Conservation (phyloP, 2,888 invertebrate species). For the Eilema caniola region DNA sequence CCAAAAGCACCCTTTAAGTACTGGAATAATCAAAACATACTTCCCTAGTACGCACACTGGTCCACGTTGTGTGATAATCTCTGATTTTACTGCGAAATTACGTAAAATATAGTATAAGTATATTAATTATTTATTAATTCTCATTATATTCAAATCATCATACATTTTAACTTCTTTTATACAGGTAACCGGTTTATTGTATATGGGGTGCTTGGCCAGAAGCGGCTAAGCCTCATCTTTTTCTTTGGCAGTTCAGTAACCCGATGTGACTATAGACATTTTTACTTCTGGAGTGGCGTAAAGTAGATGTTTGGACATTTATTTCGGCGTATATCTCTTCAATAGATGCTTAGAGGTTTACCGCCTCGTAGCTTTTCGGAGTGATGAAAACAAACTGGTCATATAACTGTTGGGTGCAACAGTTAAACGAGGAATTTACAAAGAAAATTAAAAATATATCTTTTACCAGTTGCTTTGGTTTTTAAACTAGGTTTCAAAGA, state of each 20-base stretch:
- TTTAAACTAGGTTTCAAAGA: background rate
- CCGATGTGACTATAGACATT: background rate
- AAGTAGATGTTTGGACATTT: background rate
- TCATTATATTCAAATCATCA: background rate
- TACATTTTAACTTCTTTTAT: background rate
- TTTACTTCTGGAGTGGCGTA: background rate
- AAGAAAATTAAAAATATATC: no score
- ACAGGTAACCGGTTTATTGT: background rate
- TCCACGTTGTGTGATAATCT: no score
- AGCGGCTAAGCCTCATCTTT: background rate
- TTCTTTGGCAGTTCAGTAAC: background rate
- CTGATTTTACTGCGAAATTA: background rate
- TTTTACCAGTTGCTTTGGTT: no score
- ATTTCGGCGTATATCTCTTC: background rate
- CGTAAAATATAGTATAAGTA: background rate
- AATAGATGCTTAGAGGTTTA: background rate
- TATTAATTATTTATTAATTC: background rate
- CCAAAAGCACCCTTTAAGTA: no score
- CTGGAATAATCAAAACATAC: no score
- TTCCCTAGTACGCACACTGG: no score
- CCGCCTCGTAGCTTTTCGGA: background rate
- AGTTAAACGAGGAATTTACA: no score
- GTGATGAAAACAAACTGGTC: background rate
- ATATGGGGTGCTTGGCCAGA: background rate
- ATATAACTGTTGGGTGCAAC: no score